Evolutionary conservation across 1,140 invertebrate genomes (phyloP), one percentile per base, ranked within the genome.

Genomic region (Thaumatotibia leucotreta): DNA sequence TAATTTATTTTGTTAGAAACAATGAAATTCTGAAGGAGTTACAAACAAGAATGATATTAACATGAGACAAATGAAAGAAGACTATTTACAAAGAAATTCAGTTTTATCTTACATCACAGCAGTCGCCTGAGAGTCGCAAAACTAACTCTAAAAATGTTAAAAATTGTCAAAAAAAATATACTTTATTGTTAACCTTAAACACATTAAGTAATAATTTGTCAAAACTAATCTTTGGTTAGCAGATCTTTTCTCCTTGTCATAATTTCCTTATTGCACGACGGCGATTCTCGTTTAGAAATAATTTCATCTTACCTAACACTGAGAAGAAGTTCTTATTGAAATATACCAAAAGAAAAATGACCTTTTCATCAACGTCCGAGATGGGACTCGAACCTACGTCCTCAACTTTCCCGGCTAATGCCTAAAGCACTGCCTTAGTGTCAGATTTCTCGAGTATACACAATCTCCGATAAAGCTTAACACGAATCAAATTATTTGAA

Each of bases 171-270:
- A 80, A 75, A n/a, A 73, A 68, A 69, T 73, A 72, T 69, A 67
- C 70, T 75, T 72, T 65, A 66, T 39, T 67, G 49, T 69, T 67
- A 49, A 79, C 63, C 69, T 72, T 77, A 76, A 76, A 62, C 66
- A 24, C 74, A 71, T 70, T 74, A 79, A 75, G 70, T 69, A 75
- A n/a, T n/a, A 39, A 72, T 74, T 76, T 73, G 66, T 76, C 72
- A 70, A 77, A 79, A 77, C 83, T 86, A 86, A 84, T 89, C 86
- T 89, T 89, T 89, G 86, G 86, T 83, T 79, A 82, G 75, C 88
- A 90, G 86, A 90, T 88, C 88, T 88, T 85, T 75, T 70, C 70
- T 74, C 65, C 62, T 70, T 71, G 24, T 45, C 29, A 66, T 61
- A 66, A 61, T 27, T 39, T 39, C 17, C n/a, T 45, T 27, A 45